These are phyloP conservation scores for Samia ricini DNA, from an alignment of 1,140 invertebrate species.

Conservation along the genomic window DNA sequence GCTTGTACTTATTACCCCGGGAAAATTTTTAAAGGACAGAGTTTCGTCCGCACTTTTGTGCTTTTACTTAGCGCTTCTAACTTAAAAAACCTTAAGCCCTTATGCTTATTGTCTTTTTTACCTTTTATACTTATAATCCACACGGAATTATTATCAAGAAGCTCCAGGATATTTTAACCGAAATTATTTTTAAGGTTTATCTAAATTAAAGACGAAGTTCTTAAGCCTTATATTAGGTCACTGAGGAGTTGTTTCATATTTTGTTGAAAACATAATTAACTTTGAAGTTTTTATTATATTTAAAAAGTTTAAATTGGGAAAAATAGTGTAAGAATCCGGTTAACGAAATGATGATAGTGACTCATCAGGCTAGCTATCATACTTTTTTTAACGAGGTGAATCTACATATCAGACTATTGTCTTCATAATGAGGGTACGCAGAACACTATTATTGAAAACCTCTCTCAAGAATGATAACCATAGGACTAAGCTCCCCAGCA, in stretches of 20 bases:
- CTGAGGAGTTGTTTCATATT: background rate
- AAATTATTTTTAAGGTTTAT: conserved; percentile 5
- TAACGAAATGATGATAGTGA: too few relatives aligned
- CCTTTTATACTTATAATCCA: conserved; percentile 11
- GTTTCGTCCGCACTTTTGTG: conserved; percentile 29
- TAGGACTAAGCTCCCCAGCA: too few relatives aligned
- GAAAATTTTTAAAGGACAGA: conserved; percentile 34
- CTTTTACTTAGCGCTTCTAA: conserved; percentile 34
- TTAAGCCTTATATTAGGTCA: background rate
- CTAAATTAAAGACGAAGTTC: conserved; percentile 6
- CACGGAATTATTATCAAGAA: background rate
- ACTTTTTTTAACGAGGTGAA: too few relatives aligned
- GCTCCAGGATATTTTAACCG: background rate
- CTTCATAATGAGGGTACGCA: too few relatives aligned
- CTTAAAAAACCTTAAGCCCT: conserved; percentile 33
- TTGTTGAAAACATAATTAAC: background rate
- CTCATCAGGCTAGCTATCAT: too few relatives aligned
- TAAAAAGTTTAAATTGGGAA: too few relatives aligned
- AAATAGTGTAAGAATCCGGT: too few relatives aligned
- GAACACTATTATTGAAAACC: too few relatives aligned
- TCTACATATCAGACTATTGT: too few relatives aligned
- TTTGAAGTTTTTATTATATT: too few relatives aligned
- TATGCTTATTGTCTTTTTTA: conserved; percentile 16
- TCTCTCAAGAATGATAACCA: too few relatives aligned
- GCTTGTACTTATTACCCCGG: conserved; percentile 35